phyloP scores from a whole-genome alignment of 2,888 invertebrate species.

The Xylota sylvarum region DNA sequence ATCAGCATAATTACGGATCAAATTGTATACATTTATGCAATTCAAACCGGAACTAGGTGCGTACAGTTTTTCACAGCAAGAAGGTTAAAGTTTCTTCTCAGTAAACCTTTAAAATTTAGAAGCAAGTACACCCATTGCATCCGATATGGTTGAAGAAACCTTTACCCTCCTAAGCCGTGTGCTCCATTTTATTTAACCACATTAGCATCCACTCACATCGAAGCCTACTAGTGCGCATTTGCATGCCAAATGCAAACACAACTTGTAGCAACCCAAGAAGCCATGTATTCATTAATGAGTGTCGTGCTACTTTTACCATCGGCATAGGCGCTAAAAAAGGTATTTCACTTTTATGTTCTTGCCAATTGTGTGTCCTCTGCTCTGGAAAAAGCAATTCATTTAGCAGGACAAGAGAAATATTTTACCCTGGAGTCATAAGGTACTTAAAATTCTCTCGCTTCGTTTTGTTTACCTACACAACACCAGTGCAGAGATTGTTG shows the following conservation, averaged over 20 bases:
- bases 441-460: conserved; percentile 55
- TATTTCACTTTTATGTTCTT: conserved; percentile 37
- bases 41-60: too few species aligned
- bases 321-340: conserved; percentile 34
- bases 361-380: conserved; percentile 13
- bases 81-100: too few species aligned
- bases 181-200: conserved; percentile 46
- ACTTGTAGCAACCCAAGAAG: conserved; percentile 41
- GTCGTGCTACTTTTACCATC: conserved; percentile 35
- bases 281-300: conserved; percentile 57
- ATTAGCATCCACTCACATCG: conserved; percentile 39
- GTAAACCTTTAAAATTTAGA: too few species aligned
- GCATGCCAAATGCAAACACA: conserved; percentile 52
- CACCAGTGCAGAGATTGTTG: conserved; percentile 36
- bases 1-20: too few species aligned
- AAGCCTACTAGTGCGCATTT: conserved; percentile 44
- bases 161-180: conserved; percentile 15
- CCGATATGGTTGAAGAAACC: neutral
- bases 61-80: too few species aligned
- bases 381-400: conserved; percentile 55
- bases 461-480: conserved; percentile 58
- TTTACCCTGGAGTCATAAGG: conserved; percentile 53
- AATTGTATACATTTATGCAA: too few species aligned
- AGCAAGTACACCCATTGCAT: too few species aligned
- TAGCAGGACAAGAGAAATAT: conserved; percentile 62